phyloP scores from a whole-genome alignment of 2,113 vertebrate species.

The Hylia prasina region DNA sequence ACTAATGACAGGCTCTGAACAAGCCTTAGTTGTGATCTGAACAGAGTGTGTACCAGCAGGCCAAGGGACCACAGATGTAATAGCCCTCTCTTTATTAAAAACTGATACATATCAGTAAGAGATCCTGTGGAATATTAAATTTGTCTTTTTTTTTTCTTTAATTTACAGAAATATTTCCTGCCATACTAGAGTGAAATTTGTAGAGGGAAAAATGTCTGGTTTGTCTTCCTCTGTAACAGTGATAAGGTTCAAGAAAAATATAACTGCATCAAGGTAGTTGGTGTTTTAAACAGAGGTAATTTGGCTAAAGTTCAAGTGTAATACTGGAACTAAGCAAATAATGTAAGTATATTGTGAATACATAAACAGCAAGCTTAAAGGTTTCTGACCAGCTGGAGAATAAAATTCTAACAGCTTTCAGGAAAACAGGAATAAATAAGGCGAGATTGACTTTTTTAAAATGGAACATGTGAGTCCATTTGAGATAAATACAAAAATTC shows the following conservation, averaged over 20 bases:
- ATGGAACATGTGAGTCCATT: neutral
- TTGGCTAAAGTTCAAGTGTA: neutral
- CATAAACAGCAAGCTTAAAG: neutral
- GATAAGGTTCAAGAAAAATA: neutral
- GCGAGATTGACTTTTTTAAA: neutral
- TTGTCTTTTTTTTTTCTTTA: neutral
- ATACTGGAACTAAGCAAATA: neutral
- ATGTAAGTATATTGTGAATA: neutral
- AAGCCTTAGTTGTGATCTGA: neutral
- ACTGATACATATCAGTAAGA: neutral
- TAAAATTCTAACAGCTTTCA: neutral
- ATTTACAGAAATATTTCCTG: neutral
- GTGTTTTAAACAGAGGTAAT: neutral
- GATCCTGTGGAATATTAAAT: neutral
- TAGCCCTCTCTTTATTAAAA: neutral
- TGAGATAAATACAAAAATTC: neutral
- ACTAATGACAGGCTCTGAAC: neutral
- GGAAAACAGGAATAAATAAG: neutral
- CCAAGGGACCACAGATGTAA: neutral
- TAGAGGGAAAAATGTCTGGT: neutral
- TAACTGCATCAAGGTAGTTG: neutral
- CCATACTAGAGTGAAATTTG: neutral
- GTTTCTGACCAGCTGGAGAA: neutral
- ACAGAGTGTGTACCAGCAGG: neutral
- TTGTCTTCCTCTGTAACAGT: neutral